Evolutionary conservation across 2,113 vertebrate species (phyloP).

Genomic region (Jacana jacana): DNA sequence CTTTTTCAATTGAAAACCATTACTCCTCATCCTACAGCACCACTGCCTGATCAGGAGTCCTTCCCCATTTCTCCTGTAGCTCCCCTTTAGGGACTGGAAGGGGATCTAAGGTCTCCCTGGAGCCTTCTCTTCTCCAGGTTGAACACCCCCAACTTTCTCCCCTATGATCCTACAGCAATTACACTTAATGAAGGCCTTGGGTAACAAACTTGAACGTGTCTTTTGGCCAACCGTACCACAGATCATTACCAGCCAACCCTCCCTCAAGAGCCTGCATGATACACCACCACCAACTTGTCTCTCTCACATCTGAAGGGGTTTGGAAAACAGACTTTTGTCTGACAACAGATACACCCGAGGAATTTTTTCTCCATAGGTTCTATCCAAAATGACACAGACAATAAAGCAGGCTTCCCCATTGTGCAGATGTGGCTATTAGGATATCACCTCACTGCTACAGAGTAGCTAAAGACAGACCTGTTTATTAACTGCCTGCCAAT

Average conservation of each 20-base stretch:
- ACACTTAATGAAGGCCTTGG: not conserved
- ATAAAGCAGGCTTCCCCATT: not conserved
- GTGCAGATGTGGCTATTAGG: not conserved
- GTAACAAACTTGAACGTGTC: not conserved
- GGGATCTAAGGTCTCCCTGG: no score
- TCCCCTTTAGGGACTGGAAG: no score
- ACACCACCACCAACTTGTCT: not conserved
- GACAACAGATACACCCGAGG: not conserved
- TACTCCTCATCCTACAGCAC: no score
- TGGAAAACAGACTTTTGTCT: not conserved
- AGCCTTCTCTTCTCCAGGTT: no score
- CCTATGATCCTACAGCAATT: not conserved
- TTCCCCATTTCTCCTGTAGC: no score
- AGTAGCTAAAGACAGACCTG: not conserved
- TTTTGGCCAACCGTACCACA: not conserved
- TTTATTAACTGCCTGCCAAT: not conserved
- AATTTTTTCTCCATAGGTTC: not conserved
- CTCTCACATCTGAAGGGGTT: not conserved
- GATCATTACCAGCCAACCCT: not conserved
- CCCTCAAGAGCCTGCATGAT: not conserved
- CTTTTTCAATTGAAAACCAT: no score
- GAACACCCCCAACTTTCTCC: no score
- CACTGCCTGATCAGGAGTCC: no score
- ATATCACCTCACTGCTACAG: not conserved
- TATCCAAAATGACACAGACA: not conserved